Evolutionary conservation across 1,140 invertebrate species (phyloP), one percentile per base, ranked within the genome.

Genomic region (Drosophila nasuta): DNA sequence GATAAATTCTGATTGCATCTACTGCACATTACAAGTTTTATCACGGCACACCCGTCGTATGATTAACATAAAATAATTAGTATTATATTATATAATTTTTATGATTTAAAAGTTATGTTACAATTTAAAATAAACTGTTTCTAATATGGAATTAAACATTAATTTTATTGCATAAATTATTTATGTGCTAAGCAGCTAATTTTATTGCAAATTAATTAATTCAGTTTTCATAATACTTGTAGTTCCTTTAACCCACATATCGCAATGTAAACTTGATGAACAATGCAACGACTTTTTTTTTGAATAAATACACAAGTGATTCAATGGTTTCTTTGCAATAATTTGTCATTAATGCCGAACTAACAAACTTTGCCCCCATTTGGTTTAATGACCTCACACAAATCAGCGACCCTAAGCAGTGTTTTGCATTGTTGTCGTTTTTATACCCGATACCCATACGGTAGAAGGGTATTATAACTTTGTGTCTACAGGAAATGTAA

Each of bases 271-370:
- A 35, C 5, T 5, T 46, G 28, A 38, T 25, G 3, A 11, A 46
- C 13, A 48, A 30, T 10, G 17, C 20, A 62, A 4, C n/a, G 5
- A 10, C 11, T 20, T 10, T 58, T 59, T 20, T 20, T 20, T 10
- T 43, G 5, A 52, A 52, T 13, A 13, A 43, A 3, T 43, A 43
- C 11, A 43, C 3, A 59, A 57, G 33, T 8, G 35, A 17, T 72
- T 51, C n/a, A 51, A 51, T 48, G 33, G 7, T 35, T 33, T 46
- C 10, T 17, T 64, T 64, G 8, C 20, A 13, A 30, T 71, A 43
- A 76, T 72, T 81, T 67, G 25, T 43, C 45, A 72, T 82, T 46
- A 58, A 76, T 71, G 38, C 69, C 67, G 63, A 48, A 17, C 25
- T 48, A 5, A 52, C 48, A 49, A 66, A 49, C 64, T 69, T 59